Evolutionary conservation across 2,888 invertebrate species (phyloP).

Genomic region (Leptinotarsa juncta): DNA sequence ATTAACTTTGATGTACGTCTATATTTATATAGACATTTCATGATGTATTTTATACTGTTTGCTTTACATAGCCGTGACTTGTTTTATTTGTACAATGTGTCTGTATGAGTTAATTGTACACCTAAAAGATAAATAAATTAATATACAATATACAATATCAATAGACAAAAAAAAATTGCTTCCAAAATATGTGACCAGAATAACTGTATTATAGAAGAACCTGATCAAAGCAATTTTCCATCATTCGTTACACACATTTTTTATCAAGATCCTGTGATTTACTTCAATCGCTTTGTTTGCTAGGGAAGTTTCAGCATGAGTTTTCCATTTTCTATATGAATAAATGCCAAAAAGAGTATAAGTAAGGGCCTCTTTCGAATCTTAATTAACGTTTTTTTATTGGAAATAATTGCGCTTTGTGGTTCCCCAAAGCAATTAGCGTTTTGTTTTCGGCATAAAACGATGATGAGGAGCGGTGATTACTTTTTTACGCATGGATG

Average conservation of each 20-base stretch:
- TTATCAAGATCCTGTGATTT: not conserved
- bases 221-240: no score
- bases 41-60: no score
- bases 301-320: constrained; percentile 18
- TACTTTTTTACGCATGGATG: constrained; percentile 41
- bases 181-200: no score
- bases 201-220: no score
- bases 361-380: constrained; percentile 21
- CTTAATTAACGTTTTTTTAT: constrained; percentile 47
- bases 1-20: no score
- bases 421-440: constrained; percentile 44
- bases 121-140: no score
- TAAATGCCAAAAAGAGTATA: constrained; percentile 32
- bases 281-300: not conserved
- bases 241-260: not conserved
- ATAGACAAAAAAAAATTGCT: no score
- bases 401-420: constrained; percentile 40
- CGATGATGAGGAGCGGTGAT: constrained; percentile 34
- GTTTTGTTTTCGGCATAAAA: constrained; percentile 40
- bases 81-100: no score
- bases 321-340: constrained; percentile 33
- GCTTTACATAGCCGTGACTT: no score
- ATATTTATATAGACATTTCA: no score
- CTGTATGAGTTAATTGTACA: no score
- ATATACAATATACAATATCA: no score